Percentiles rank a stretch among this genome's conserved stretches.
Conservation (phyloP, 2,888 invertebrate genomes). For the Crematogaster levior region DNA sequence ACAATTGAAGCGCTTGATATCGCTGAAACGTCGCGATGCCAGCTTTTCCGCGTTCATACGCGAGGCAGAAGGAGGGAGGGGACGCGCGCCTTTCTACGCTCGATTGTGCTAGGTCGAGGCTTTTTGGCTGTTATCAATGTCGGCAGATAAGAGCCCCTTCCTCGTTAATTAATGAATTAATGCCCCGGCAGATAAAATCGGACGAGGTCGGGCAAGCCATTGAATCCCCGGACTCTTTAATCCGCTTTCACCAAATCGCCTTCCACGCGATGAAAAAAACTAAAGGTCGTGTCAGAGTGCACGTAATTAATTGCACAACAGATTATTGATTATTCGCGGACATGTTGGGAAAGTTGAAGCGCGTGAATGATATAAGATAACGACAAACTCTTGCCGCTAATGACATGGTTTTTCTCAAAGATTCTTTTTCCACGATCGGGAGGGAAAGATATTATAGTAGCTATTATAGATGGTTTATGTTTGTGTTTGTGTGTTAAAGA, state of each 20-base stretch:
- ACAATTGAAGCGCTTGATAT: slow-evolving; percentile 50
- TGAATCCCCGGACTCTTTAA: slow-evolving; percentile 49
- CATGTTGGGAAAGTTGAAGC: slow-evolving; percentile 25
- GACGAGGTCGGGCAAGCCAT: slow-evolving; percentile 47
- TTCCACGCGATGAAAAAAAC: slow-evolving; percentile 18
- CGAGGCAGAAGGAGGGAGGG: not conserved
- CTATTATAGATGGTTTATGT: not conserved
- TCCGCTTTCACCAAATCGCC: slow-evolving; percentile 51
- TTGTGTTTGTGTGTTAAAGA: not conserved
- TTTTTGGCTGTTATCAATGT: slow-evolving; percentile 61
- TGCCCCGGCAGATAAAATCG: slow-evolving; percentile 58
- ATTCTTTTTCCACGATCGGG: not conserved
- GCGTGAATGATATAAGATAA: slow-evolving; percentile 9
- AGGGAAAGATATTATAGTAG: not conserved
- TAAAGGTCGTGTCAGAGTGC: slow-evolving; percentile 30
- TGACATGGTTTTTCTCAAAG: slow-evolving; percentile 28
- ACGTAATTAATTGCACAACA: slow-evolving; percentile 51
- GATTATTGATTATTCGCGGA: slow-evolving; percentile 48
- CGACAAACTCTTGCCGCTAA: slow-evolving; percentile 15
- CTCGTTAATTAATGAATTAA: slow-evolving; percentile 71
- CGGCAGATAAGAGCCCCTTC: slow-evolving; percentile 63
- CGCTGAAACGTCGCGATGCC: slow-evolving; percentile 5
- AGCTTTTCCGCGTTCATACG: slow-evolving; percentile 20
- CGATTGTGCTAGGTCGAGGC: slow-evolving; percentile 61
- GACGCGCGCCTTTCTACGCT: slow-evolving; percentile 30